phyloP scores from a whole-genome alignment of 2,113 vertebrate genomes.

The Ochotona princeps region DNA sequence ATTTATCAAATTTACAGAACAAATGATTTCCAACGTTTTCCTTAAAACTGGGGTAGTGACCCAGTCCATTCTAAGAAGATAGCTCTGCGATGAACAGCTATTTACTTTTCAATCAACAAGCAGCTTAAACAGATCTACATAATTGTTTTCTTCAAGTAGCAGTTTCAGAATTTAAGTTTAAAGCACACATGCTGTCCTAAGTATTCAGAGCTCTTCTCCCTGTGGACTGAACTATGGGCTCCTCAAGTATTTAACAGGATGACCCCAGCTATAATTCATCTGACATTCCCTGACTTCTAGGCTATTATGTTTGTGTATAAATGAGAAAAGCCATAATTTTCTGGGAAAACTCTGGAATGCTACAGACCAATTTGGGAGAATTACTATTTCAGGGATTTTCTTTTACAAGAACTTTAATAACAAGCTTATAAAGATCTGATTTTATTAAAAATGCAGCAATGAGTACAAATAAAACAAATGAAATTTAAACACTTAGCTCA shows the following conservation, averaged over 20 bases:
- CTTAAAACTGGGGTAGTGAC: background rate
- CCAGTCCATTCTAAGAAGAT: background rate
- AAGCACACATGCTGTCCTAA: background rate
- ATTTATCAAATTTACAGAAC: background rate
- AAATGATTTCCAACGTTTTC: background rate
- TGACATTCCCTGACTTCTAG: slow-evolving; percentile 49
- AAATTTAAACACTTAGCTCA: background rate
- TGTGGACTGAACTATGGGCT: background rate
- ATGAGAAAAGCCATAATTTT: slow-evolving; percentile 48
- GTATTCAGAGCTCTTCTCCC: background rate
- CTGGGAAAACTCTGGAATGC: slow-evolving; percentile 30
- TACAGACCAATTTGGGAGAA: slow-evolving; percentile 2
- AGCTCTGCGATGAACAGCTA: background rate
- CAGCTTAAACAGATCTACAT: background rate
- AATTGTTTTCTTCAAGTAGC: background rate
- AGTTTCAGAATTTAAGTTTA: background rate
- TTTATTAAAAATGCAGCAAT: slow-evolving; percentile 33
- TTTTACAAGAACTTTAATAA: background rate
- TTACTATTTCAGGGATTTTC: slow-evolving; percentile 28
- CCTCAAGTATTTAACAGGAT: slow-evolving; percentile 48
- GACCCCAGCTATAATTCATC: slow-evolving; percentile 17
- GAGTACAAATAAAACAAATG: slow-evolving; percentile 21
- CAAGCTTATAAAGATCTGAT: slow-evolving; percentile 1
- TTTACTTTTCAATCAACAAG: slow-evolving; percentile 36
- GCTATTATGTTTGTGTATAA: slow-evolving; percentile 29